Evolutionary conservation across 2,888 invertebrate genomes (phyloP).

Genomic region (Troglohyphantes excavatus): DNA sequence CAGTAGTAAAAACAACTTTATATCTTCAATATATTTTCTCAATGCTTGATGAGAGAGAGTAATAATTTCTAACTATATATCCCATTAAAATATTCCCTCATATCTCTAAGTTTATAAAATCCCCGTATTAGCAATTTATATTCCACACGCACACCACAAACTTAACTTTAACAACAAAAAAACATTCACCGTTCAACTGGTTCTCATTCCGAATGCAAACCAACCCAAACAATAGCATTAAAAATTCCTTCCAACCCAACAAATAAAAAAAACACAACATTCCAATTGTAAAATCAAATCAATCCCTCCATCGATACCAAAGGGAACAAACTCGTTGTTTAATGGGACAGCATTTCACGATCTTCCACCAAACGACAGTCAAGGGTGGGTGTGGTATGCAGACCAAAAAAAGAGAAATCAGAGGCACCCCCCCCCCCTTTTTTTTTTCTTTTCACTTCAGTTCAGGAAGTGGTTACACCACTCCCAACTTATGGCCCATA

Average conservation of each 20-base stretch:
- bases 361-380: conserved; percentile 15
- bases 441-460: conserved; percentile 15
- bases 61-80: too few relatives aligned
- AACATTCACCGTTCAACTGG: too few relatives aligned
- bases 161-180: too few relatives aligned
- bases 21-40: too few relatives aligned
- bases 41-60: too few relatives aligned
- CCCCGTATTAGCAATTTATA: too few relatives aligned
- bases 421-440: conserved; percentile 50
- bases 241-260: background rate
- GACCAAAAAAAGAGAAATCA: conserved; percentile 53
- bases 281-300: background rate
- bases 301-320: background rate
- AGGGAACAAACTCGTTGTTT: background rate
- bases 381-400: conserved; percentile 72
- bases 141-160: too few relatives aligned
- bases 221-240: background rate
- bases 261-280: background rate
- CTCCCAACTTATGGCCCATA: conserved; percentile 74
- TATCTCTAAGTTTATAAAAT: too few relatives aligned
- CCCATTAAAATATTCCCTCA: too few relatives aligned
- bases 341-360: background rate
- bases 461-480: conserved; percentile 78
- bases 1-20: too few relatives aligned
- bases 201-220: too few relatives aligned